Evolutionary conservation across 2,888 invertebrate genomes (phyloP).

Genomic region (Cordilura impudica): DNA sequence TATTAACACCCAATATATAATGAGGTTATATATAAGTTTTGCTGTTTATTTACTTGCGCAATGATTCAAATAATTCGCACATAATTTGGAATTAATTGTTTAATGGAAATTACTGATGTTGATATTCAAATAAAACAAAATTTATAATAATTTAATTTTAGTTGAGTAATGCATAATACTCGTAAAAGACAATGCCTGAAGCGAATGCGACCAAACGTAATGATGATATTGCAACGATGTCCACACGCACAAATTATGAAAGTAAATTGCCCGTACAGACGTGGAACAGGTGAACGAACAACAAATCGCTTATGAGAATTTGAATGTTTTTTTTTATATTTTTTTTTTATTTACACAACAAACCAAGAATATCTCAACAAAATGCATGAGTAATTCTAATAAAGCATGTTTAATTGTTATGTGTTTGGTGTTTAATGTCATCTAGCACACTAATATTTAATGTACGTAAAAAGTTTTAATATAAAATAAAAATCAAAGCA

Average conservation of each 20-base stretch:
- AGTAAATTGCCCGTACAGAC: slow-evolving; percentile 19
- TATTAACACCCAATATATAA: slow-evolving; percentile 22
- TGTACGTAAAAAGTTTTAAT: not conserved
- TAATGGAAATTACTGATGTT: slow-evolving; percentile 33
- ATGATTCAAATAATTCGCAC: slow-evolving; percentile 37
- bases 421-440: not conserved
- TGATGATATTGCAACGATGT: slow-evolving; percentile 52
- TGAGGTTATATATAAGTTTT: not conserved
- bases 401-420: slow-evolving; percentile 33
- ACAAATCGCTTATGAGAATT: slow-evolving; percentile 27
- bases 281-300: slow-evolving; percentile 35
- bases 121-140: slow-evolving; percentile 39
- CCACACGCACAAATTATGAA: slow-evolving; percentile 29
- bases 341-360: not conserved
- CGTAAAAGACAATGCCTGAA: slow-evolving; percentile 47
- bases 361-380: not conserved
- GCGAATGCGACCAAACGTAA: slow-evolving; percentile 51
- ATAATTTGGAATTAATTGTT: slow-evolving; percentile 45
- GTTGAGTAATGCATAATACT: not conserved
- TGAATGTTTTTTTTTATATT: not conserved
- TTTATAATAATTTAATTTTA: slow-evolving; percentile 27
- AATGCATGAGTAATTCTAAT: slow-evolving; percentile 50
- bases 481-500: slow-evolving; percentile 43
- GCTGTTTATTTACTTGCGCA: not conserved
- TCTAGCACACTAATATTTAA: slow-evolving; percentile 1